Conservation (phyloP, 2,797 vertebrate genomes). For the Halcyon badia region DNA sequence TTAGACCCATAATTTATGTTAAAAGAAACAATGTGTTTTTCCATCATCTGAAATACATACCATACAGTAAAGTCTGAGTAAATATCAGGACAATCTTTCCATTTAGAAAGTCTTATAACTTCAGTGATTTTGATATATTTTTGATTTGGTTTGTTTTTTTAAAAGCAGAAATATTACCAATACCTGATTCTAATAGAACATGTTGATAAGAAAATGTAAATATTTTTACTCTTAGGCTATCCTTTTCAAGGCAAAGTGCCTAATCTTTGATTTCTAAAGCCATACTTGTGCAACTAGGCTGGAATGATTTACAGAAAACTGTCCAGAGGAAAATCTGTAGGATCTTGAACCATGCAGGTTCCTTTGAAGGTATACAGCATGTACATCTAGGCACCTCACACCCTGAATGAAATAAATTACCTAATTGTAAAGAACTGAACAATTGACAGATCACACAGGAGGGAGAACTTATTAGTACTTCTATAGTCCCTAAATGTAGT, state of each 20-base stretch:
- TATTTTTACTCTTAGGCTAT: neutral
- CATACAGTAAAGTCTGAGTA: neutral
- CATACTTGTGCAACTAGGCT: neutral
- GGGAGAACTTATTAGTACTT: neutral
- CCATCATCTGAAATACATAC: neutral
- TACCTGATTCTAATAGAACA: neutral
- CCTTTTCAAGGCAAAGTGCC: neutral
- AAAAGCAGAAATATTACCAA: neutral
- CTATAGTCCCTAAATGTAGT: neutral
- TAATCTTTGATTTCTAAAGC: neutral
- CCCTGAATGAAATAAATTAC: neutral
- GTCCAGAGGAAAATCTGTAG: neutral
- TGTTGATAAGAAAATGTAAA: neutral
- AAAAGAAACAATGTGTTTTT: neutral
- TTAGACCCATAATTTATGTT: neutral
- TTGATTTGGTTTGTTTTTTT: neutral
- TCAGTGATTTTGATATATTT: rapidly evolving
- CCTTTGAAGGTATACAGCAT: neutral
- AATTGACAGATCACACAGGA: neutral
- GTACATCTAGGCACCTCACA: neutral
- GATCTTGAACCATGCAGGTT: neutral
- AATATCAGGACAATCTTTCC: neutral
- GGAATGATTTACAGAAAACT: neutral
- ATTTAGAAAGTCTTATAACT: neutral
- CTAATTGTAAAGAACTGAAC: neutral